Percentiles rank a stretch among this genome's conserved stretches.
Conservation (phyloP, 2,888 invertebrate genomes). For the Caenorhabditis sp. region DNA sequence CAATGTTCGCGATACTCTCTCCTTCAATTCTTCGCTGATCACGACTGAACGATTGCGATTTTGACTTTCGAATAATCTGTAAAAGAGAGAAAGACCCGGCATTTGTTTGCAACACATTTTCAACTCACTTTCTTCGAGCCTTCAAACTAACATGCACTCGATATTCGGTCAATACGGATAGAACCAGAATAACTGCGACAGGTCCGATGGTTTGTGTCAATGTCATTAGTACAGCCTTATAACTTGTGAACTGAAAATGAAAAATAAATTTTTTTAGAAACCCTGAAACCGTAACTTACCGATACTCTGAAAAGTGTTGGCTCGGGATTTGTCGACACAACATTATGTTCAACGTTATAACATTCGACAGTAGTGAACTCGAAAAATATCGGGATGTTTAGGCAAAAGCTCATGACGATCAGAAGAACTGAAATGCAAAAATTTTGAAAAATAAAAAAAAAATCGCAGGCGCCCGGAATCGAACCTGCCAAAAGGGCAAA, state of each 20-base stretch:
- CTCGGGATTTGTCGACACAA: conserved; percentile 51
- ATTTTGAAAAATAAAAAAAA: too few relatives aligned
- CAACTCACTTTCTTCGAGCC: conserved; percentile 62
- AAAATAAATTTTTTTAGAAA: background rate
- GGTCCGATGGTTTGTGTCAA: conserved; percentile 67
- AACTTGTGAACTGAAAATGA: conserved; percentile 56
- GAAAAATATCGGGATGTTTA: conserved; percentile 66
- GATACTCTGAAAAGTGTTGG: conserved; percentile 59
- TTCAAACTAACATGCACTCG: conserved; percentile 60
- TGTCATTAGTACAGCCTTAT: conserved; percentile 60
- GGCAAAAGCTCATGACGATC: conserved; percentile 56
- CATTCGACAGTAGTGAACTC: conserved; percentile 64
- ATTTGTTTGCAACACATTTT: too few relatives aligned
- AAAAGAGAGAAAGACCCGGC: too few relatives aligned
- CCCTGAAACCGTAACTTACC: conserved; percentile 30
- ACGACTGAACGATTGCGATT: conserved; percentile 62
- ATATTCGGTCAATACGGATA: conserved; percentile 67
- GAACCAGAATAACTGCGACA: conserved; percentile 59
- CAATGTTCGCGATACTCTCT: conserved; percentile 64
- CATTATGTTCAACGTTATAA: conserved; percentile 53
- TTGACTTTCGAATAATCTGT: conserved; percentile 67
- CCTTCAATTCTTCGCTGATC: conserved; percentile 62
- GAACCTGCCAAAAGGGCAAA: too few relatives aligned
- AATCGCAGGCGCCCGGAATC: too few relatives aligned
- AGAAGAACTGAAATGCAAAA: conserved; percentile 50